phyloP scores from a whole-genome alignment of 1,140 invertebrate species.

The Aphaenogaster floridana region DNA sequence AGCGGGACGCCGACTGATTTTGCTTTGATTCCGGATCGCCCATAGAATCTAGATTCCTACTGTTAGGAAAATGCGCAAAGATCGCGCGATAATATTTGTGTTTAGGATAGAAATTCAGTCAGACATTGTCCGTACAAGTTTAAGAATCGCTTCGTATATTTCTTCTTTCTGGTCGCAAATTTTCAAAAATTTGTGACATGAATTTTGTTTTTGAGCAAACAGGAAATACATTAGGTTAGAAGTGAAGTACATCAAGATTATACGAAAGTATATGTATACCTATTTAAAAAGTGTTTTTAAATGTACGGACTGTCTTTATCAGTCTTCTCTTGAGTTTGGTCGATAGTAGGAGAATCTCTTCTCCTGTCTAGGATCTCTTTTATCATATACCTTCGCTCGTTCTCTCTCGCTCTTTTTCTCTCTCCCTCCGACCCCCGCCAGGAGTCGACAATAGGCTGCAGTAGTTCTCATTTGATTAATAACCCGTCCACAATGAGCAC shows the following conservation, averaged over 20 bases:
- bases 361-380: conserved; percentile 69
- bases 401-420: conserved; percentile 32
- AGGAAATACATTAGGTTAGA: background rate
- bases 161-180: background rate
- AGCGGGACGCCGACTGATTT: conserved; percentile 49
- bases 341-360: conserved; percentile 75
- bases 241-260: background rate
- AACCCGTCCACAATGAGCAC: conserved; percentile 84
- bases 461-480: conserved; percentile 87
- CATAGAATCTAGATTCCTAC: conserved; percentile 13
- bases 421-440: conserved; percentile 76
- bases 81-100: conserved; percentile 54
- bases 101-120: background rate
- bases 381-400: conserved; percentile 49
- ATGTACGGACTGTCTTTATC: conserved; percentile 26
- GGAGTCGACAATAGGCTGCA: conserved; percentile 82
- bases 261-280: too few species aligned
- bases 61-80: conserved; percentile 54
- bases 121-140: background rate
- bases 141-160: background rate
- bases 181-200: background rate
- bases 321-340: conserved; percentile 68
- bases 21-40: conserved; percentile 68
- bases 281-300: background rate
- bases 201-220: background rate